A percentile compares a stretch with the other conserved stretches of the same genome.
phyloP scores from a whole-genome alignment of 1,140 invertebrate genomes.

The Lanistes nyassanus region DNA sequence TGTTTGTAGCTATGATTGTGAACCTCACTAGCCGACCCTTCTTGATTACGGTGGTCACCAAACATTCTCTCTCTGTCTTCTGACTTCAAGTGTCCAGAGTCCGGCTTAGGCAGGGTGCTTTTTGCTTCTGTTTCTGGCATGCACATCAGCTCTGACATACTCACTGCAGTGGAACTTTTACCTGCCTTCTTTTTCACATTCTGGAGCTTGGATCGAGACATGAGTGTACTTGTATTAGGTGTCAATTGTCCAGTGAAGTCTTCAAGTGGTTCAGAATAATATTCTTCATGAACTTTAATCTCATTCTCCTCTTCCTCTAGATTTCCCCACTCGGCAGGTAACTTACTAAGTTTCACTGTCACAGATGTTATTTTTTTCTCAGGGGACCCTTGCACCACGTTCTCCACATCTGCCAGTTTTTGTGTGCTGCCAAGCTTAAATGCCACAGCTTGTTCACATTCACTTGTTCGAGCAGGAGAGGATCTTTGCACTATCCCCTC shows the following conservation, averaged over 20 bases:
- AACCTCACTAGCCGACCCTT: too few relatives aligned
- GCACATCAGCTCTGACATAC: constrained; percentile 40
- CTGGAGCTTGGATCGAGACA: constrained; percentile 30
- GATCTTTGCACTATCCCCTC: background rate
- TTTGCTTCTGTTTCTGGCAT: constrained; percentile 29
- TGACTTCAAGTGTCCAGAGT: too few relatives aligned
- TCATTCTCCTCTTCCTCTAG: too few relatives aligned
- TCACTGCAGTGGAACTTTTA: constrained; percentile 33
- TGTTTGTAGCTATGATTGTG: background rate
- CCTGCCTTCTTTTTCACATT: constrained; percentile 30
- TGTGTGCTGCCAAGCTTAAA: too few relatives aligned
- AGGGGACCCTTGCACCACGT: too few relatives aligned
- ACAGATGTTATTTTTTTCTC: too few relatives aligned
- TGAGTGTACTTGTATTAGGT: constrained; percentile 13
- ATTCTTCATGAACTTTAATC: constrained; percentile 35
- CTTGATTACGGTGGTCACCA: too few relatives aligned
- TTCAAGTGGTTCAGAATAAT: constrained; percentile 39
- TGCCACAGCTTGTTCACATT: too few relatives aligned
- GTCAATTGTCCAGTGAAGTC: constrained; percentile 36
- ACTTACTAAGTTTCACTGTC: too few relatives aligned
- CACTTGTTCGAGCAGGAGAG: background rate
- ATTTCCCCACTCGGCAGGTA: too few relatives aligned
- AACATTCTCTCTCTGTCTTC: too few relatives aligned
- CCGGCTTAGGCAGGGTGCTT: background rate
- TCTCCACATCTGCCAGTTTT: constrained; percentile 3